Evolutionary conservation across 1,140 invertebrate species (phyloP), one percentile per base, ranked within the genome.

Genomic region (Brachionus plicatilis): DNA sequence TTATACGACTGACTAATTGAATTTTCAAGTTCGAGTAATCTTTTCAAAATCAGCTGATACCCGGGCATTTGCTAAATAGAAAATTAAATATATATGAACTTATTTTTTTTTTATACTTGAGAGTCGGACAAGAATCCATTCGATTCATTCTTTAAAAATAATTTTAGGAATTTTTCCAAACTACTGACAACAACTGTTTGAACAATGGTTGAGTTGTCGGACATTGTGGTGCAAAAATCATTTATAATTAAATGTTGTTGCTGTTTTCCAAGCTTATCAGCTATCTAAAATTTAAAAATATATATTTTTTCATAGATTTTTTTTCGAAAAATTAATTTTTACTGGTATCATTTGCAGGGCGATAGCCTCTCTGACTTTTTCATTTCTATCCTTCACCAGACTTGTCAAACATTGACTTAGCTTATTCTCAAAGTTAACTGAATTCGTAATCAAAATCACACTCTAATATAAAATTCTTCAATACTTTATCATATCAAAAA

Each of bases 201-300:
- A 27, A 76, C 72, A 12, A 76, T 17, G 11, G n/a, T n/a, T 5
- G 72, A 76, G 12, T 12, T 50, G 33, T 76, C 72, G 27, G 43
- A 27, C 45, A 76, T 47, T 50, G 72, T 50, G 47, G 72, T 50
- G 29, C 72, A 76, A 76, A 76, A 76, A 50, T 76, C 72, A n/a
- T 50, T 76, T 47, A 76, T 76, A 17, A 76, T 76, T 14, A 76
- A 76, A 50, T 76, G 72, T 12, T 76, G 72, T 50, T 76, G 72
- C 12, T 45, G 47, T n/a, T 47, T 45, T 12, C 72, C 72, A 20
- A 76, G 45, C 17, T 47, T 20, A 9, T 76, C 45, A 20, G 72
- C 72, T 3, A 76, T 76, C 72, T 76, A 6, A 27, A 12, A 53
- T 45, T 50, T 5, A 50, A 50, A 50, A 47, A 17, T n/a, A 70